Evolutionary conservation across 2,113 vertebrate species (phyloP), one percentile per base, ranked within the genome.

Genomic region (Aramus guarauna): DNA sequence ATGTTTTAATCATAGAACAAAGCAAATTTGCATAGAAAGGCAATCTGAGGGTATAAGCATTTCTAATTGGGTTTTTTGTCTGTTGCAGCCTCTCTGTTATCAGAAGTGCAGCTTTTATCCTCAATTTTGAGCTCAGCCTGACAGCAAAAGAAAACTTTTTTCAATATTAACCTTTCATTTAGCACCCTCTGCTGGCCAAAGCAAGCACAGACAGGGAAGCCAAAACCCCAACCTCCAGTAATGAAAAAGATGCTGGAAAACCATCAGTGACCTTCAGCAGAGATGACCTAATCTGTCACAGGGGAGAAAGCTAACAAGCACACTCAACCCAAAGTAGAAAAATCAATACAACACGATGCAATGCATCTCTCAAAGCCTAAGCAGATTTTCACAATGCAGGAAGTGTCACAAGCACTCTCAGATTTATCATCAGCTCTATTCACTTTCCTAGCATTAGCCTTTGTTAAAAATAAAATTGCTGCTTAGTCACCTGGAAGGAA

Each of bases 181-280:
- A 77, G 72, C 88, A 69, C 94, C 97, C 94, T 96, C 97, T 97
- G 87, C 96, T 96, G 97, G 96, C 78, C 75, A 43, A 76, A 87
- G 10, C 6, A 20, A 82, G 94, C 36, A 85, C 22, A 50, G 47
- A 3, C 77, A 60, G 43, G 37, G 29, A 77, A 84, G 18, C 23
- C 48, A 36, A 79, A 85, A 26, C 24, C 10, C 11, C 53, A 71
- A 2, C 3, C 8, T 48, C n/a, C 24, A 7, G 23, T 21, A 43
- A 17, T 7, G 27, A 68, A 41, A 83, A 63, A 50, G 64, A 60
- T 26, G 50, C 68, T 88, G 81, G 45, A 74, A 76, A 94, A 5
- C 10, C 45, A 21, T 11, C 23, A 18, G 66, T 64, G 91, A 94
- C 88, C 53, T 89, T 91, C 63, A 85, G 69, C 59, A 64, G 66